Base-by-base conservation (phyloP, 2,797 vertebrate genomes). In the Threskiornis aethiopicus region DNA sequence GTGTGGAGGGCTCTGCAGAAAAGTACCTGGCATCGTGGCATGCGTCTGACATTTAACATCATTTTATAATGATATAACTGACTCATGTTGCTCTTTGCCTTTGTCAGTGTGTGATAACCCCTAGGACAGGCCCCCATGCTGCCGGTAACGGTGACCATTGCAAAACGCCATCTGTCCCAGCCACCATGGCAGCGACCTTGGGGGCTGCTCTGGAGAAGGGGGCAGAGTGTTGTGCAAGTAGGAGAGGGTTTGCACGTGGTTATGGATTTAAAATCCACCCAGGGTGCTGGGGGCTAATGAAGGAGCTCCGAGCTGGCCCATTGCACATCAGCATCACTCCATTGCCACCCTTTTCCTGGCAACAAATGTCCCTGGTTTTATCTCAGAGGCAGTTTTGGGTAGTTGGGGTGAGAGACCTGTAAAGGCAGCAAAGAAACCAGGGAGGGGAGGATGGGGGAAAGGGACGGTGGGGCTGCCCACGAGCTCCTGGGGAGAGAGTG, bases 121-220 rank as follows among this genome's bases (percentile, higher is more conserved):
- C n/a, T 11, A 49, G 84, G 71, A 54, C 42, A 10, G 22, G 41
- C 44, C 64, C 28, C 26, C 2, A 2, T 2, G 6, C 4, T 8
- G 16, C 54, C 3, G 0, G 59, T 17, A 37, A 39, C 2, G 1
- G 22, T 25, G 62, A 62, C 11, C 69, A 14, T 26, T n/a, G 64
- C 37, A 77, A 52, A 85, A 65, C 0, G 3, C 17, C 7, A 0
- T 35, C 65, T 49, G 65, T 37, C 11, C 52, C 41, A 39, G 39
- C 12, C 57, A 28, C 17, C 3, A 0, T 1, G 1, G 11, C 21
- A 1, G 24, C 0, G 0, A 37, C 35, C 29, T 24, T 6, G 28
- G 52, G n/a, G 24, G 28, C 22, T 71, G 62, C 67, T 54, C 10
- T 35, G 16, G n/a, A 37, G 41, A 49, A 14, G 12, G 13, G 11